Evolutionary conservation across 2,888 invertebrate genomes (phyloP).

Genomic region (Tenthredo notha): DNA sequence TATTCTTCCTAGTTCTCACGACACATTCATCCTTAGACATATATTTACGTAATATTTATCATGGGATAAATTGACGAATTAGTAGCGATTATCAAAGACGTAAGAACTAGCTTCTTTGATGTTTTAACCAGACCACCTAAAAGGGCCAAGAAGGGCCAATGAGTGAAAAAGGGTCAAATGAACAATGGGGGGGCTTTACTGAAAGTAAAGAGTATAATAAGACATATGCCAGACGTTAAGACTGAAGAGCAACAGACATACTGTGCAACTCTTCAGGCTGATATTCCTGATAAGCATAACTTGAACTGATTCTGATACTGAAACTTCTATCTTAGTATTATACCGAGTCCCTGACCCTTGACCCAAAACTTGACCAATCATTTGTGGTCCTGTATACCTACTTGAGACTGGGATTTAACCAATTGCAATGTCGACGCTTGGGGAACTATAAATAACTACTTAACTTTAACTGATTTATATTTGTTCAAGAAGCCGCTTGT

Average conservation of each 20-base stretch:
- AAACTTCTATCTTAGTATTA: neutral
- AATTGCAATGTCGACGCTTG: neutral
- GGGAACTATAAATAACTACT: neutral
- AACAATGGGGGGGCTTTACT: neutral
- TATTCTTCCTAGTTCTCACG: neutral
- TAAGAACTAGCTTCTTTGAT: constrained; percentile 2
- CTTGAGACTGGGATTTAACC: neutral
- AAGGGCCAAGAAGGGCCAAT: neutral
- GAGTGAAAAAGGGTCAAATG: constrained; percentile 3
- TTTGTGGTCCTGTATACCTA: neutral
- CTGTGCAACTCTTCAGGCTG: neutral
- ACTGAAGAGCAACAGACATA: neutral
- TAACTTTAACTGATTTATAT: neutral
- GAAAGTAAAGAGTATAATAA: neutral
- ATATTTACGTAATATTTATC: neutral
- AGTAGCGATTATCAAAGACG: neutral
- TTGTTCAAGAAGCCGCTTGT: neutral
- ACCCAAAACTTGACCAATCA: neutral
- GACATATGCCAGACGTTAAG: neutral
- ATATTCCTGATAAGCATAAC: neutral
- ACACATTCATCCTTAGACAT: neutral
- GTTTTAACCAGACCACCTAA: neutral
- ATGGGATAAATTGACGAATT: neutral
- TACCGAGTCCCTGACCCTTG: neutral
- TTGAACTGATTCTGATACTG: neutral